These are phyloP conservation scores for Ophonus ardosiacus DNA, from an alignment of 2,888 invertebrate species.

Conservation along the genomic window DNA sequence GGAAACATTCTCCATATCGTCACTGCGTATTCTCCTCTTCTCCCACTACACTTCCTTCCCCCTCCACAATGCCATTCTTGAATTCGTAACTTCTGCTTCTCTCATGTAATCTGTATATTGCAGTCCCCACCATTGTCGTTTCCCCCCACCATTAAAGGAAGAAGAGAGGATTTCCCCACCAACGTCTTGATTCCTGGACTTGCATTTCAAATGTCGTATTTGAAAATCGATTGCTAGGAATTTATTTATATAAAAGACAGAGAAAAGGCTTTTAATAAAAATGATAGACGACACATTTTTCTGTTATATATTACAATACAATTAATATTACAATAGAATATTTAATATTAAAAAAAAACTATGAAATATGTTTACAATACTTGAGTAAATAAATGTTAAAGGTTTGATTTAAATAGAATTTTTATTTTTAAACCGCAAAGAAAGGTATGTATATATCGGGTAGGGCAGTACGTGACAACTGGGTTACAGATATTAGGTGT, in stretches of 20 bases:
- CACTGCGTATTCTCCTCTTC: background rate
- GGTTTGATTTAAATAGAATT: too few species aligned
- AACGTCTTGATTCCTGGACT: conserved; percentile 43
- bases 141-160: background rate
- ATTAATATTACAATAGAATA: too few species aligned
- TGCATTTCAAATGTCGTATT: conserved; percentile 58
- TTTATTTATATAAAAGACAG: background rate
- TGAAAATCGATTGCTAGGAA: conserved; percentile 21
- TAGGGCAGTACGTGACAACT: too few species aligned
- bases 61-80: conserved; percentile 51
- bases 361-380: too few species aligned
- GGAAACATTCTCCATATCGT: conserved; percentile 24
- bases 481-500: too few species aligned
- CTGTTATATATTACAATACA: too few species aligned
- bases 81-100: conserved; percentile 29
- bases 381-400: too few species aligned
- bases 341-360: too few species aligned
- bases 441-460: too few species aligned
- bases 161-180: conserved; percentile 44
- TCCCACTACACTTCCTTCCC: conserved; percentile 8
- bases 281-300: too few species aligned
- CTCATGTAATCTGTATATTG: background rate
- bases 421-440: too few species aligned
- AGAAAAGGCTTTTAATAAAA: background rate
- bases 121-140: conserved; percentile 53